Base-by-base conservation (phyloP, 2,113 vertebrate species). In the Numenius arquata region DNA sequence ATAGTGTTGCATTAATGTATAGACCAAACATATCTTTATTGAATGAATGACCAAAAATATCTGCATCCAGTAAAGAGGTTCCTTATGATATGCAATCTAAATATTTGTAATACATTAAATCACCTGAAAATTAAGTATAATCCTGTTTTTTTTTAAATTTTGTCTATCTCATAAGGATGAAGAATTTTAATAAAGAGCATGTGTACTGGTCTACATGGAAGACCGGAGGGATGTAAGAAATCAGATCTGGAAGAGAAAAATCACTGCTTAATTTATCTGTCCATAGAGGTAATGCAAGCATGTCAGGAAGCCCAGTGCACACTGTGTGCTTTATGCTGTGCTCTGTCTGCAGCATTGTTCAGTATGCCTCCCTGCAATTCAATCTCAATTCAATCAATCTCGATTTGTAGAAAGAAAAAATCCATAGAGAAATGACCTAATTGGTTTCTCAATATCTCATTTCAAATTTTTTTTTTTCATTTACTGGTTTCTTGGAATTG, bases 301-400 rank as follows among this genome's bases (percentile, higher is more conserved):
- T 73, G 45, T 45, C 83, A 92, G 85, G 61, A 94, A 95, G 19
- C 30, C 55, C 22, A 71, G 26, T 20, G 34, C 23, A 63, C n/a
- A 36, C 13, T 45, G 15, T 66, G 16, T 73, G n/a, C 63, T 78
- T 76, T 68, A 59, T 41, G 32, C 8, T 73, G 40, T 81, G 38
- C 23, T 65, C 20, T 79, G 3, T 70, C 66, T 96, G 40, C 43
- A 75, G 7, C 68, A 71, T 36, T 89, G 68, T 81, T 94, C 68
- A 61, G 34, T 84, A 74, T 89, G 22, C 61, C 56, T 86, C 23
- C 61, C 32, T 89, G 85, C 17, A 86, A 89, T 84, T 96, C 80
- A 72, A 82, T 77, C 83, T 87, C 73, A 67, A 8, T 81, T 78
- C 86, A 95, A 95, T 95, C 90, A 92, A 82, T 95, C 76, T 88